Evolutionary conservation across 2,888 invertebrate species (phyloP).

Genomic region (Acleris cristana): DNA sequence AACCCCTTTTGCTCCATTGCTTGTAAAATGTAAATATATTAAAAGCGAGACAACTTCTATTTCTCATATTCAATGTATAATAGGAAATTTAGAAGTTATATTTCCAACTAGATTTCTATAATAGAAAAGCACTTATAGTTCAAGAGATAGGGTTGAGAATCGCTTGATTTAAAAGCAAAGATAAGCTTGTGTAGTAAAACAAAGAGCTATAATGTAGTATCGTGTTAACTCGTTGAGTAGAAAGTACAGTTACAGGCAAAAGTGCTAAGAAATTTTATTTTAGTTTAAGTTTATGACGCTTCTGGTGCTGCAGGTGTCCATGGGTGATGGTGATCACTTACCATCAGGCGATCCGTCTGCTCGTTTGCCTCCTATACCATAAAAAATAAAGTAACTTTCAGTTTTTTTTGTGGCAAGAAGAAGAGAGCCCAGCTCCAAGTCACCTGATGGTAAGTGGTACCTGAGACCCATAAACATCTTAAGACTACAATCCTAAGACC

Average conservation of each 20-base stretch:
- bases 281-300: too few relatives aligned
- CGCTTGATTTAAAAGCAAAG: background rate
- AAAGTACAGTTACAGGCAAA: slow-evolving; percentile 10
- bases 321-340: too few relatives aligned
- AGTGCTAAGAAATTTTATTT: background rate
- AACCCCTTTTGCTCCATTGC: background rate
- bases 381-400: background rate
- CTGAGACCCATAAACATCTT: too few relatives aligned
- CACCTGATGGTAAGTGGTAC: too few relatives aligned
- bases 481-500: too few relatives aligned
- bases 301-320: too few relatives aligned
- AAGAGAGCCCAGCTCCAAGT: too few relatives aligned
- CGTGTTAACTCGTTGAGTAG: slow-evolving; percentile 30
- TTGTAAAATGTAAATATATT: background rate
- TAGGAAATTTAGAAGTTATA: slow-evolving; percentile 2
- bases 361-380: too few relatives aligned
- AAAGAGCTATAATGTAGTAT: slow-evolving; percentile 33
- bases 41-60: background rate
- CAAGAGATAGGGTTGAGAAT: slow-evolving; percentile 2
- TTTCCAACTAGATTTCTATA: background rate
- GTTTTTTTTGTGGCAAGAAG: background rate
- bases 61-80: slow-evolving; percentile 7
- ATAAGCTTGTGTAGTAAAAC: slow-evolving; percentile 16
- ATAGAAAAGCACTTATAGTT: background rate
- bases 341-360: too few relatives aligned